Conservation (phyloP, 2,113 vertebrate species). For the Edolisoma coerulescens region DNA sequence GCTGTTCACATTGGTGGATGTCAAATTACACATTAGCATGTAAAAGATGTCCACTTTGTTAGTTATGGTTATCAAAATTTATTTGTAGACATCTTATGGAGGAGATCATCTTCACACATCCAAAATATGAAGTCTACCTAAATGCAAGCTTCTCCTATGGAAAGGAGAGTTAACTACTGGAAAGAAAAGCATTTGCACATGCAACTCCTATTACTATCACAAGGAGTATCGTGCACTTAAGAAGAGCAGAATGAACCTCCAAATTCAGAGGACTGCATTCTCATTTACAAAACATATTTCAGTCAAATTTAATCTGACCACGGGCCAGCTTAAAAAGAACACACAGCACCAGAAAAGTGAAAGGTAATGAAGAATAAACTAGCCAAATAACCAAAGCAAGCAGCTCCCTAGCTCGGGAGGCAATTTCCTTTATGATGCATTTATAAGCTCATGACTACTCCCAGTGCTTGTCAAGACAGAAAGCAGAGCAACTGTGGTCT, state of each 20-base stretch:
- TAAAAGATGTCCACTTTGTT: neutral
- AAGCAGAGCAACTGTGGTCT: neutral
- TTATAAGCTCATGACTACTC: neutral
- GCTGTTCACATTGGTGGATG: neutral
- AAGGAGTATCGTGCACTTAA: conserved; percentile 14
- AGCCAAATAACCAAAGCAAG: conserved; percentile 11
- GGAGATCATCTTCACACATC: neutral
- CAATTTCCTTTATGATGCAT: neutral
- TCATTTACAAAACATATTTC: neutral
- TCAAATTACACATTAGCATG: neutral
- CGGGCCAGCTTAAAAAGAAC: neutral
- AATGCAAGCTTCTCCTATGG: conserved; percentile 5
- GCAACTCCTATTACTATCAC: conserved; percentile 27
- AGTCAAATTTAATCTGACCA: conserved; percentile 24
- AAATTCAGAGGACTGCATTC: conserved; percentile 19
- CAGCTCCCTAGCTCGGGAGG: neutral
- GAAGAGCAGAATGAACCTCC: neutral
- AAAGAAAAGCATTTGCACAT: conserved; percentile 48
- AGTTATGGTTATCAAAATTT: neutral
- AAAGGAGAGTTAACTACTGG: neutral
- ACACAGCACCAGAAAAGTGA: conserved; percentile 10
- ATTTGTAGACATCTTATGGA: neutral
- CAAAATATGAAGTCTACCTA: conserved; percentile 8
- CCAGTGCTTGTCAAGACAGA: neutral
- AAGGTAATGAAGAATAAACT: neutral